These are phyloP conservation scores for Parnassius mnemosyne DNA, from an alignment of 2,888 invertebrate genomes.

Conservation along the genomic window DNA sequence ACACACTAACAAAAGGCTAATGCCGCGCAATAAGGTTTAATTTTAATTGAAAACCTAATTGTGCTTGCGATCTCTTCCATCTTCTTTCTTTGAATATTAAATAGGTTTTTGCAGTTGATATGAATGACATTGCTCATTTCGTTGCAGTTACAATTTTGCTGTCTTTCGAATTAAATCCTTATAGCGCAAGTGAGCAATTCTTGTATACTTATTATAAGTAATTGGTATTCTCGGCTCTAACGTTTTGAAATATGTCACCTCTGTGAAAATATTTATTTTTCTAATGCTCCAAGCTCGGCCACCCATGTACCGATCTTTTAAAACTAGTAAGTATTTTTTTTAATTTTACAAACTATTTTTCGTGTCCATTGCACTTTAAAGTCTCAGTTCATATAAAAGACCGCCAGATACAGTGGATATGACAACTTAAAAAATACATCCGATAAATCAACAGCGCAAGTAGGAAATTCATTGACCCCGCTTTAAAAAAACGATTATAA, in stretches of 20 bases:
- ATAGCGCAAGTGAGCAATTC: no score
- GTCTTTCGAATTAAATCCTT: no score
- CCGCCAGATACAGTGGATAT: not conserved
- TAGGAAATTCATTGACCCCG: constrained; percentile 17
- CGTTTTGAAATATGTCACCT: no score
- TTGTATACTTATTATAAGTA: no score
- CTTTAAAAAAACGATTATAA: constrained; percentile 23
- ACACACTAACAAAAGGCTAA: not conserved
- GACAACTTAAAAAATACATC: constrained; percentile 5
- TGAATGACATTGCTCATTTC: not conserved
- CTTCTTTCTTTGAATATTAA: not conserved
- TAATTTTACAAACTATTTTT: no score
- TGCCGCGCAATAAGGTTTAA: not conserved
- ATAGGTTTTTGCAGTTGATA: not conserved
- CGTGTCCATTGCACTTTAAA: no score
- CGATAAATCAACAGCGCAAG: constrained; percentile 18
- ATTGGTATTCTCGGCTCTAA: no score
- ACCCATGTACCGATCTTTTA: no score
- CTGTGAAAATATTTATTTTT: no score
- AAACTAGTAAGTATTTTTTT: no score
- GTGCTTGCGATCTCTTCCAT: not conserved
- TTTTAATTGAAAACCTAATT: constrained; percentile 2
- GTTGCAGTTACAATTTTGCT: not conserved
- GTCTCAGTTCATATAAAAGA: no score
- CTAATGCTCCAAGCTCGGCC: no score